Base-by-base conservation (phyloP, 2,888 invertebrate species). In the Isoperla grammatica region DNA sequence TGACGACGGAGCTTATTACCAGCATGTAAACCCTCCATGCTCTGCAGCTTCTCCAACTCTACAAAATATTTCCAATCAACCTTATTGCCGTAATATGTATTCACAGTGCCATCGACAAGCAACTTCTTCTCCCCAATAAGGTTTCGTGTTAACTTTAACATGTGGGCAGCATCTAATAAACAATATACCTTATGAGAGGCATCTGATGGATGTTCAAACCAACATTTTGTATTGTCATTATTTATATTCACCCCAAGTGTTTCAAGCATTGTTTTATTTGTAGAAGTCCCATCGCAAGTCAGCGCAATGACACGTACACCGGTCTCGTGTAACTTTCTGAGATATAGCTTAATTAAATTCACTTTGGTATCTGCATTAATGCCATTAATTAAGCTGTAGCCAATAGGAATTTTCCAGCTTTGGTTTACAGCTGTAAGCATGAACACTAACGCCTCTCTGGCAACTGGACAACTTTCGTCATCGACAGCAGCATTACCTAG, bases 201-300 rank as follows among this genome's bases (percentile, higher is more conserved):
- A n/a, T 48, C 56, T 2, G 65, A 62, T 59, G 64, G 60, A 39
- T 11, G 15, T 58, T 60, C 60, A 42, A 57, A 61, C 42, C 53
- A 45, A 56, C 56, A 19, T 39, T 39, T n/a, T 37, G 42, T 40
- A 12, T 60, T 15, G 19, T 37, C 22, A 15, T 54, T 6, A 13
- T 60, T 50, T 37, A 49, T 13, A 13, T 63, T 48, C n/a, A 63
- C 63, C 13, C 64, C 64, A 43, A 67, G 48, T 37, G 60, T 23
- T 13, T 57, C 39, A 3, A 61, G 57, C 65, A 65, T 65, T 15
- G 59, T 40, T 43, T 68, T 59, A 59, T 69, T 68, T 15, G 65
- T 63, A n/a, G 67, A 12, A 59, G 66, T 45, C 40, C 68, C 69
- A 65, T 70, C 69, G 64, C 68, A 70, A 37, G 69, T 69, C 13